A percentile compares a stretch with the other conserved stretches of the same genome.
Conservation (phyloP, 2,113 vertebrate genomes). For the Gymnarchus niloticus region DNA sequence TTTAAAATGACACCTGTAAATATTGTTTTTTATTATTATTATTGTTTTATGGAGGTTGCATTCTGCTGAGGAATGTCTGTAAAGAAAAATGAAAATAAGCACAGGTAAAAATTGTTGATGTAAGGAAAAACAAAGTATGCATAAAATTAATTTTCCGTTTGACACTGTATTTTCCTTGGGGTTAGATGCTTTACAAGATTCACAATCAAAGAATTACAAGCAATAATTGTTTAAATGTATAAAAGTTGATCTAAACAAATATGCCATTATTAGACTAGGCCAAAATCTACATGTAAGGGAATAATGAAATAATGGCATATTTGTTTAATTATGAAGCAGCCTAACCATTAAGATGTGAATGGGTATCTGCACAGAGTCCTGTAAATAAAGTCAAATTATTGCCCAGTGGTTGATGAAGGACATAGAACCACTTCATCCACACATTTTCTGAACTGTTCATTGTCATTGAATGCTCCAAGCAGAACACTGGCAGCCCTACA, state of each 20-base stretch:
- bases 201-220: neutral
- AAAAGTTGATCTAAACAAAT: neutral
- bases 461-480: neutral
- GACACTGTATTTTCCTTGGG: neutral
- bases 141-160: neutral
- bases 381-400: neutral
- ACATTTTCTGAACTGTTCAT: neutral
- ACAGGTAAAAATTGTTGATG: neutral
- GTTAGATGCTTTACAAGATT: slow-evolving; percentile 8
- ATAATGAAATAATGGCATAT: no score
- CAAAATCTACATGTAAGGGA: neutral
- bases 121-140: neutral
- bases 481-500: neutral
- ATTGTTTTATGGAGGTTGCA: neutral
- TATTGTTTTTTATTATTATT: neutral
- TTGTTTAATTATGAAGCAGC: neutral
- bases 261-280: neutral
- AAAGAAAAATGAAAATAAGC: neutral
- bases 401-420: neutral
- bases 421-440: neutral
- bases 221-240: neutral
- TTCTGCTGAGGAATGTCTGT: neutral
- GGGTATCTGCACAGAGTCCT: neutral
- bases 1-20: no score
- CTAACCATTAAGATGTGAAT: neutral